Conservation (phyloP, 2,797 vertebrate genomes). For the Anguilla megastoma region DNA sequence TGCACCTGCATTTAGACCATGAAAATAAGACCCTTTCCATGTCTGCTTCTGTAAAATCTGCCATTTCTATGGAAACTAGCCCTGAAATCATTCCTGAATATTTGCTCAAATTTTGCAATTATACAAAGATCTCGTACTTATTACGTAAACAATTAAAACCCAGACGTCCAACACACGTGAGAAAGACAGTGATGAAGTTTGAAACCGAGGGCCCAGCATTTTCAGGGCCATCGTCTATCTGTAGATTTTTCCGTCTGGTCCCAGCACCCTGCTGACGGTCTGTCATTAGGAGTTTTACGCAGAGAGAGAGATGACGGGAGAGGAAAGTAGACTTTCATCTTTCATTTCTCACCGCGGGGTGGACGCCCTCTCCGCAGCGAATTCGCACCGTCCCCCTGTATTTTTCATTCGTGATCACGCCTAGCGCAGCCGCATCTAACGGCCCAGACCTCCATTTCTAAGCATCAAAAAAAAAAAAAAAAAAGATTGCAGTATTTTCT, state of each 20-base stretch:
- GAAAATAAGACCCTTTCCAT: neutral
- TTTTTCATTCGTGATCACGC: neutral
- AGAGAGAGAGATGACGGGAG: neutral
- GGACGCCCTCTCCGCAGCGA: neutral
- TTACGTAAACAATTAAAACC: neutral
- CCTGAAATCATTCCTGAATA: neutral
- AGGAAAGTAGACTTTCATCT: neutral
- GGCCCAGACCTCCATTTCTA: neutral
- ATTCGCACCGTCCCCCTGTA: neutral
- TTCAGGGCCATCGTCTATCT: neutral
- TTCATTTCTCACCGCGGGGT: neutral
- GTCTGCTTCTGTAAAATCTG: neutral
- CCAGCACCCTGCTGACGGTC: neutral
- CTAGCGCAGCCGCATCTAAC: neutral
- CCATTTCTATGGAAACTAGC: neutral
- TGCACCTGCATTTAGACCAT: neutral
- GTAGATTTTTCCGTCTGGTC: constrained; percentile 13
- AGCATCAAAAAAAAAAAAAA: neutral
- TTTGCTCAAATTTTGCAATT: neutral
- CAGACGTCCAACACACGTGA: neutral
- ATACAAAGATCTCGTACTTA: neutral
- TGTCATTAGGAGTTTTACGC: neutral
- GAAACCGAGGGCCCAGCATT: constrained; percentile 4
- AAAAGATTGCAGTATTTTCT: neutral
- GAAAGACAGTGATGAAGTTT: constrained; percentile 13